phyloP scores from a whole-genome alignment of 2,797 vertebrate species.

The Ambastaia sidthimunki region DNA sequence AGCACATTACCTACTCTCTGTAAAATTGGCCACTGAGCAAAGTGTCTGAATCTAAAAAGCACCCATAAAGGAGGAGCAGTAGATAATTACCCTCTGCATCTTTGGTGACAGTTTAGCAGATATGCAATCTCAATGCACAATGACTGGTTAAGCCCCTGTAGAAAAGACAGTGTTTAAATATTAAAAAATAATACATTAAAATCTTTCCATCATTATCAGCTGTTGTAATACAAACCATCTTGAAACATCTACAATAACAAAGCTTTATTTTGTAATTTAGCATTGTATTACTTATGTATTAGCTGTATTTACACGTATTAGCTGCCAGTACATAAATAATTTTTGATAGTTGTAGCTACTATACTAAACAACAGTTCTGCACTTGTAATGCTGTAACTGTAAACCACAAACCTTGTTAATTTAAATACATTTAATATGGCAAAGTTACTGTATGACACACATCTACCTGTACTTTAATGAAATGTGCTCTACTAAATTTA shows the following conservation, averaged over 20 bases:
- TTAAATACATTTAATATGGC: conserved; percentile 16
- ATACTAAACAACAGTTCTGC: not conserved
- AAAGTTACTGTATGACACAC: conserved; percentile 24
- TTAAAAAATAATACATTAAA: not conserved
- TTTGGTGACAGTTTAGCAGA: conserved; percentile 12
- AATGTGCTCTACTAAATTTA: conserved; percentile 47
- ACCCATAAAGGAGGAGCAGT: conserved; percentile 3
- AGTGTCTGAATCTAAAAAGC: conserved; percentile 9
- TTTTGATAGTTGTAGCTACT: not conserved
- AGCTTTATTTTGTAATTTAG: not conserved
- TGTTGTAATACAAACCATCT: not conserved
- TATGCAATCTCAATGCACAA: conserved; percentile 26
- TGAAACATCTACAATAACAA: not conserved
- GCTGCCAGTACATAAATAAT: not conserved
- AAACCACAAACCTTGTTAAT: not conserved
- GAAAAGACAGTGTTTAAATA: not conserved
- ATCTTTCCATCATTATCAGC: not conserved
- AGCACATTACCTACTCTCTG: not conserved
- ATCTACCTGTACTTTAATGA: conserved; percentile 44
- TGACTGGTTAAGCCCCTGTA: not conserved
- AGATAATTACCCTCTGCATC: conserved; percentile 19
- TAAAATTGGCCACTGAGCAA: conserved; percentile 4
- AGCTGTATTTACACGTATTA: not conserved
- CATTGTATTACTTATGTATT: not conserved
- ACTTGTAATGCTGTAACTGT: conserved; percentile 12